These are phyloP conservation scores for Dryocosmus kuriphilus DNA, from an alignment of 2,888 invertebrate genomes.

Conservation along the genomic window DNA sequence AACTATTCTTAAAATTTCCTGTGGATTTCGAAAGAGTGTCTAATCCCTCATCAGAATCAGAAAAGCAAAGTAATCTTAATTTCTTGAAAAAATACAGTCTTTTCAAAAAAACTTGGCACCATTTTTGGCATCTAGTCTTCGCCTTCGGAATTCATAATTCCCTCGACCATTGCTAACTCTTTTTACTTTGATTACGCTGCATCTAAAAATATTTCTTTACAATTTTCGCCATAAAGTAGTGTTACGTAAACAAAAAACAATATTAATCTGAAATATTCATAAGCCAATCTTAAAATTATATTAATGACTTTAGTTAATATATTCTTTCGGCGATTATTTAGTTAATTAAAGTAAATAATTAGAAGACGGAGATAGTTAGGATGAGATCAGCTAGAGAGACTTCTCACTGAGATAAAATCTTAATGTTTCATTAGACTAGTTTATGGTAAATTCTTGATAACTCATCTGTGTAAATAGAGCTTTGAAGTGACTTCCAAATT, in stretches of 20 bases:
- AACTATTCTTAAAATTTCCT: too few relatives aligned
- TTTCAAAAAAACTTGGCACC: too few relatives aligned
- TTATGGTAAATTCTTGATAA: background rate
- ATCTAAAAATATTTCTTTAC: background rate
- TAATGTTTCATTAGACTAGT: background rate
- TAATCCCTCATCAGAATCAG: too few relatives aligned
- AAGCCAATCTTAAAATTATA: too few relatives aligned
- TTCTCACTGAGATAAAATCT: background rate
- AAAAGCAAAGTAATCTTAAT: too few relatives aligned
- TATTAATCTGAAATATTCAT: too few relatives aligned
- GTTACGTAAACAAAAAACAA: background rate
- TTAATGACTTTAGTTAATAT: too few relatives aligned
- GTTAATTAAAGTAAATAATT: background rate
- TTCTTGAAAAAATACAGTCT: too few relatives aligned
- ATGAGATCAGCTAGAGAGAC: background rate
- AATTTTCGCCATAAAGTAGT: background rate
- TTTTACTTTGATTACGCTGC: background rate
- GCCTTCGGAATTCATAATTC: conserved; percentile 21
- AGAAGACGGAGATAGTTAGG: background rate
- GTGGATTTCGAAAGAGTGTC: too few relatives aligned
- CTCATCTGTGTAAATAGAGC: background rate
- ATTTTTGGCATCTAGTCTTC: too few relatives aligned
- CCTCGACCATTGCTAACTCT: conserved; percentile 3
- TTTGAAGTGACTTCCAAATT: conserved; percentile 2
- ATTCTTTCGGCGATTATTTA: too few relatives aligned